A percentile compares a stretch with the other conserved stretches of the same genome.
Conservation (phyloP, 2,888 invertebrate species). For the Drosophila robusta region DNA sequence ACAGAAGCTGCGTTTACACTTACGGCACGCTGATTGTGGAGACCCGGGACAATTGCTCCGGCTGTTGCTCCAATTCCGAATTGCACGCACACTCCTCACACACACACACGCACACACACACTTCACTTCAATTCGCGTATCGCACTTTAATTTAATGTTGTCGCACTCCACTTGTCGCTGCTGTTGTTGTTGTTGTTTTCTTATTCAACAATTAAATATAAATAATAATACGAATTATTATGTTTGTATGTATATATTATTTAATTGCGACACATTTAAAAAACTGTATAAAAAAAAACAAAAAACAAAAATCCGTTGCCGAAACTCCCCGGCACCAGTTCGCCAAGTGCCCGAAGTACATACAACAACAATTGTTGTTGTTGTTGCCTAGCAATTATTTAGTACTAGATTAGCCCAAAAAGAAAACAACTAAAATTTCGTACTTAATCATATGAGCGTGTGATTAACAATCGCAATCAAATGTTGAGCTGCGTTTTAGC, state of each 20-base stretch:
- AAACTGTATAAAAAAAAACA: slow-evolving; percentile 7
- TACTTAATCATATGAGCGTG: slow-evolving; percentile 46
- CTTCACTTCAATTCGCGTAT: slow-evolving; percentile 60
- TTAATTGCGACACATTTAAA: slow-evolving; percentile 53
- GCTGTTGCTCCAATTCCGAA: slow-evolving; percentile 52
- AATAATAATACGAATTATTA: slow-evolving; percentile 35
- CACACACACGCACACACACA: slow-evolving; percentile 31
- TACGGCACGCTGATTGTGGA: slow-evolving; percentile 20
- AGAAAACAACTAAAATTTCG: slow-evolving; percentile 27
- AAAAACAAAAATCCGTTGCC: slow-evolving; percentile 11
- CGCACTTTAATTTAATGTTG: slow-evolving; percentile 53
- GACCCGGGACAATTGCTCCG: slow-evolving; percentile 17
- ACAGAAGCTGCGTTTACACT: slow-evolving; percentile 16
- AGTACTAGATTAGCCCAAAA: slow-evolving; percentile 40
- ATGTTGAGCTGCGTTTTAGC: slow-evolving; percentile 32
- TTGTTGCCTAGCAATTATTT: slow-evolving; percentile 40
- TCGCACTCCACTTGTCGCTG: slow-evolving; percentile 32
- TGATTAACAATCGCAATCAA: slow-evolving; percentile 39
- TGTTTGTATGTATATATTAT: slow-evolving; percentile 35
- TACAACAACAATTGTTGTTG: slow-evolving; percentile 14
- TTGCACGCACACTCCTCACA: slow-evolving; percentile 51
- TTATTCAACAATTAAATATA: slow-evolving; percentile 57
- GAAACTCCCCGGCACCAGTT: slow-evolving; percentile 16
- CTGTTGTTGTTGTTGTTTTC: slow-evolving; percentile 23
- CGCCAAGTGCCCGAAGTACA: not conserved